Evolutionary conservation across 2,888 invertebrate genomes (phyloP), one percentile per base, ranked within the genome.

Genomic region (Amphipyra berbera): DNA sequence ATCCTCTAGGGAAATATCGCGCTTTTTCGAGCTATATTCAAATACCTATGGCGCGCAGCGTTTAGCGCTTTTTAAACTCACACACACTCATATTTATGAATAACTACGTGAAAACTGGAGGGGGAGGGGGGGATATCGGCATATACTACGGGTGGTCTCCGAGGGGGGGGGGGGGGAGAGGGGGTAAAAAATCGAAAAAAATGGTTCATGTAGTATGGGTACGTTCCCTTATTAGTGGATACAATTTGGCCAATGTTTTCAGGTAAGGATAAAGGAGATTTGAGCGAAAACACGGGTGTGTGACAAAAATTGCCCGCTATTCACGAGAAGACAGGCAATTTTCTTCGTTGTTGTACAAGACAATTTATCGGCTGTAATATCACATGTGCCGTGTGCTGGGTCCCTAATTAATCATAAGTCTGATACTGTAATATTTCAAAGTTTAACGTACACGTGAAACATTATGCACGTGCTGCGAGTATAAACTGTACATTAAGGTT

Each of bases 341-440:
- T 58, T 73, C 73, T 68, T 50, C 37, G 50, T 33, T 50, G 68
- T 68, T 50, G 53, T 46, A 55, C 41, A 73, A 47, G 74, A 55
- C 73, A 68, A 73, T 58, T 55, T 71, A 68, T 73, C n/a, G 35
- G 49, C 35, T 12, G 54, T 44, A 47, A 68, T 68, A 68, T 73
- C 54, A 38, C 49, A 54, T 73, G 57, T 48, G 33, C n/a, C 37
- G 9, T 54, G 46, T 47, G 58, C 47, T 41, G 50, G 41, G 21
- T 35, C n/a, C 15, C 40, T 68, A 73, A 70, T 70, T 70, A 73
- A 71, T 74, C 63, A 59, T 14, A n/a, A 49, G 55, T 14, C 37
- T 47, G n/a, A 55, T 44, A 47, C 38, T 12, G 35, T 55, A 41
- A 64, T 66, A 42, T 66, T 66, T 40, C 67, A 44, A 37, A 65